phyloP scores from a whole-genome alignment of 92 coral and sea anemone genomes.

The Virgularia gustaviana region DNA sequence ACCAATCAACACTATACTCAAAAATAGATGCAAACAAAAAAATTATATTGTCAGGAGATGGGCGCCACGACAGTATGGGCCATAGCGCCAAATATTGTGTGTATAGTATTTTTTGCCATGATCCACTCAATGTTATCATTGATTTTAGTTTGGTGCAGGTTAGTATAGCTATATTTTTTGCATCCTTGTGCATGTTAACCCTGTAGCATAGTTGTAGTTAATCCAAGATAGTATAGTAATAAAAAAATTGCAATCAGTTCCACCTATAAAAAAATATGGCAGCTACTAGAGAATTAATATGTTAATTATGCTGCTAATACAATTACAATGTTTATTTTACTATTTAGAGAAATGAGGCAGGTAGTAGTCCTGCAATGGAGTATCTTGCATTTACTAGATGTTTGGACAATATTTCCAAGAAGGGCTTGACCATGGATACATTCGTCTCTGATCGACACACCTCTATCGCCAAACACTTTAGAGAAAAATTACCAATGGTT shows the following conservation, averaged over 20 bases:
- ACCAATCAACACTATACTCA: conserved; percentile 9
- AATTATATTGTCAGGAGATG: conserved; percentile 58
- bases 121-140: conserved; percentile 40
- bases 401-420: neutral
- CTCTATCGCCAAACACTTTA: conserved; percentile 55
- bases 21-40: conserved; percentile 17
- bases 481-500: conserved; percentile 34
- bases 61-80: conserved; percentile 63
- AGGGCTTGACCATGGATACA: conserved; percentile 4
- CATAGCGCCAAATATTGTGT: conserved; percentile 63
- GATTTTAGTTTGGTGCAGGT: conserved; percentile 62
- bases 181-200: neutral
- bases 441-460: conserved; percentile 46
- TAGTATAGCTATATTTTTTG: neutral
- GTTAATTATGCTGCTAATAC: neutral
- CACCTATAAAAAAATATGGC: neutral
- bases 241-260: neutral
- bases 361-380: no score
- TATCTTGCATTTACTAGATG: conserved; percentile 6
- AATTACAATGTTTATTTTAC: neutral
- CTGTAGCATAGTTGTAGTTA: neutral
- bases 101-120: conserved; percentile 50
- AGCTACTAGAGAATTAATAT: neutral
- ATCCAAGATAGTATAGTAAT: neutral
- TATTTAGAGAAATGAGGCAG: conserved; percentile 52